Conservation (phyloP, 2,888 invertebrate genomes). For the Cosmia trapezina region DNA sequence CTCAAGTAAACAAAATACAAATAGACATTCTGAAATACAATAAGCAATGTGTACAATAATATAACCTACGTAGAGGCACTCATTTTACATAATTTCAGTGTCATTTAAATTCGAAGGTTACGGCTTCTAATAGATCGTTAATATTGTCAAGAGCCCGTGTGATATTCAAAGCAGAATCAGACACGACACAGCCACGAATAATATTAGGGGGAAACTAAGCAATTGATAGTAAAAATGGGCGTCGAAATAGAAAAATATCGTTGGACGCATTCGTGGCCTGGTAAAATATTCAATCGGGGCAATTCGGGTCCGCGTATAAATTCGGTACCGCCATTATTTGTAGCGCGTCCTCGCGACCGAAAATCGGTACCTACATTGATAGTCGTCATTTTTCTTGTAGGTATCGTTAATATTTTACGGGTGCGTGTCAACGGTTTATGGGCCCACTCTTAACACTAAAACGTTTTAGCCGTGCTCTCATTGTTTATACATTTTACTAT, state of each 20-base stretch:
- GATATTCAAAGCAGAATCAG: conserved; percentile 64
- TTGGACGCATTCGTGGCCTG: conserved; percentile 88
- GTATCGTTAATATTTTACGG: conserved; percentile 90
- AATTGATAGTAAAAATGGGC: conserved; percentile 90
- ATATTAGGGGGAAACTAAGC: conserved; percentile 89
- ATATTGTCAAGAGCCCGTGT: conserved; percentile 62
- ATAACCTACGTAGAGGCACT: conserved; percentile 26
- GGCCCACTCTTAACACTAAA: conserved; percentile 90
- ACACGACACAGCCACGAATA: conserved; percentile 79
- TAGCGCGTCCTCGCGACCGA: conserved; percentile 88
- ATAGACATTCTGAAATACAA: conserved; percentile 49
- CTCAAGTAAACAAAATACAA: conserved; percentile 61
- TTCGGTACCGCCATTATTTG: conserved; percentile 89
- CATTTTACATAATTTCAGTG: conserved; percentile 50
- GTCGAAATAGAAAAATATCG: conserved; percentile 90
- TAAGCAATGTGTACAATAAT: conserved; percentile 44
- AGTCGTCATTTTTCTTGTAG: conserved; percentile 90
- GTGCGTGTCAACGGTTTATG: conserved; percentile 90
- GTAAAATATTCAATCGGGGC: conserved; percentile 90
- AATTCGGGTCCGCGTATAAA: conserved; percentile 89
- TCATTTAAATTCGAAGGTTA: conserved; percentile 56
- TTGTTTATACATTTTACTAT: conserved; percentile 90
- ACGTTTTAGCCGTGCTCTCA: conserved; percentile 89
- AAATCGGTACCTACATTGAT: conserved; percentile 89
- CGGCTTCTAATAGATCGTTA: conserved; percentile 58